Conservation (phyloP, 2,797 vertebrate genomes). For the Platalea minor region DNA sequence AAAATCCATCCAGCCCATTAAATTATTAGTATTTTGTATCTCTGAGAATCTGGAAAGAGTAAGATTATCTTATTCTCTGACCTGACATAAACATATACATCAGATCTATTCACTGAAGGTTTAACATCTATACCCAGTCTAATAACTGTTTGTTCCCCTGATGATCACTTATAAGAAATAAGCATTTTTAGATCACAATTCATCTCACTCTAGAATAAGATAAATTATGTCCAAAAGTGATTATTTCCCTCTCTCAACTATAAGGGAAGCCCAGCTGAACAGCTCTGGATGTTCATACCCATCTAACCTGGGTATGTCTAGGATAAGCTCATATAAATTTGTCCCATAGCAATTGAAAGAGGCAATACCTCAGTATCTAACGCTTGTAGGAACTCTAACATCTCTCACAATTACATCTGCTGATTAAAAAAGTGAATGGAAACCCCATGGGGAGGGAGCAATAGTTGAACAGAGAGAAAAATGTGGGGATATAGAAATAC, state of each 20-base stretch:
- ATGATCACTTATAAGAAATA: neutral
- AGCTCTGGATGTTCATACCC: neutral
- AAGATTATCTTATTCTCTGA: neutral
- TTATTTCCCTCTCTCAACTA: neutral
- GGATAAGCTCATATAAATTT: neutral
- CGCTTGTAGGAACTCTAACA: neutral
- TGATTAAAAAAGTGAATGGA: neutral
- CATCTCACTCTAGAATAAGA: neutral
- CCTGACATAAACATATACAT: neutral
- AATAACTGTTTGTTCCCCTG: neutral
- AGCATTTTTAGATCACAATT: neutral
- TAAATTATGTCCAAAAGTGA: neutral
- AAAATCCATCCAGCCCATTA: neutral
- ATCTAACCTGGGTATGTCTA: neutral
- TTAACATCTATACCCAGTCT: neutral
- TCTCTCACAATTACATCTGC: neutral
- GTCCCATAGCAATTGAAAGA: neutral
- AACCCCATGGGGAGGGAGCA: neutral
- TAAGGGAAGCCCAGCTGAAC: neutral
- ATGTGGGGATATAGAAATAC: neutral
- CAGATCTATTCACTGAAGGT: neutral
- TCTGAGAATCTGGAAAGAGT: neutral
- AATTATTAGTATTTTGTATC: neutral
- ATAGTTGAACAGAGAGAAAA: neutral
- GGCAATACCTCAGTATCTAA: neutral